Evolutionary conservation across 2,113 vertebrate genomes (phyloP).

Genomic region (Phylloscopus trochilus): DNA sequence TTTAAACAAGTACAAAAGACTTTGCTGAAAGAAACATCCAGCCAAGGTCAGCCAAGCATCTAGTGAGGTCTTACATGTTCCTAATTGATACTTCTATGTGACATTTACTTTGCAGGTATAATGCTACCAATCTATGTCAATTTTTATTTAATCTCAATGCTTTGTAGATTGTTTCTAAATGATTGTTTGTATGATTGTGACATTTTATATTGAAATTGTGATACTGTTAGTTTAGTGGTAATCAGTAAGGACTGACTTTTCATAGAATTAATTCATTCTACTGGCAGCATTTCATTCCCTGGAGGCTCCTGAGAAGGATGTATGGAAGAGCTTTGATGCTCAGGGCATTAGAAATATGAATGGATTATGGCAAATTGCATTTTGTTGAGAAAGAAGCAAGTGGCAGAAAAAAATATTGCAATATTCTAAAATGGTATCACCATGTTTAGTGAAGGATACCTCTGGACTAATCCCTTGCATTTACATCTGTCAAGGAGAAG

Average conservation of each 20-base stretch:
- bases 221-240: not conserved
- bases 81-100: not conserved
- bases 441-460: not conserved
- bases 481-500: not conserved
- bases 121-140: not conserved
- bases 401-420: not conserved
- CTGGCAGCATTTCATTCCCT: not conserved
- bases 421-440: not conserved
- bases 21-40: slow-evolving; percentile 79
- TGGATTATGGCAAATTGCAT: not conserved
- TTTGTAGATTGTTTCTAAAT: not conserved
- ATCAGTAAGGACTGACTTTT: not conserved
- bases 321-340: not conserved
- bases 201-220: not conserved
- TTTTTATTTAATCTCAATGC: not conserved
- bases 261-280: not conserved
- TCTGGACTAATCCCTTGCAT: not conserved
- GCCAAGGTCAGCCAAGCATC: slow-evolving; percentile 77
- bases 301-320: not conserved
- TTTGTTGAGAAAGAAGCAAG: not conserved
- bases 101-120: not conserved
- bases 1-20: slow-evolving; percentile 76
- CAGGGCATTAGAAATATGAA: not conserved
- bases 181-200: not conserved
- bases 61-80: not conserved